Evolutionary conservation across 37 sponge, comb jelly and placozoan genomes (phyloP).

Genomic region (Spongilla lacustris): DNA sequence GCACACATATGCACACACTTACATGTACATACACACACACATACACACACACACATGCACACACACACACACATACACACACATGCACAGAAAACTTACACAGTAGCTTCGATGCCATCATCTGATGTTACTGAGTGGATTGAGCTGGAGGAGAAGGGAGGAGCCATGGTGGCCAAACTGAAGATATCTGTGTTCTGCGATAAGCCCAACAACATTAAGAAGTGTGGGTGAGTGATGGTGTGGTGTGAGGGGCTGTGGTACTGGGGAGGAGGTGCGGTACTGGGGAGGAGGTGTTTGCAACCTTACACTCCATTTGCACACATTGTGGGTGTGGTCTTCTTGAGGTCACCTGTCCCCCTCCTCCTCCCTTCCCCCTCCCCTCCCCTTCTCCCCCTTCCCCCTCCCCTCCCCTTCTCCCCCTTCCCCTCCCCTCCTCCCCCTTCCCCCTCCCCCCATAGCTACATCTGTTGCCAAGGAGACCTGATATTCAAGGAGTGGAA

Average conservation of each 20-base stretch:
- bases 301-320: too few relatives aligned
- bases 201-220: constrained; percentile 50
- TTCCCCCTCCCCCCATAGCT: constrained; percentile 40
- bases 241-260: too few relatives aligned
- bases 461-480: constrained; percentile 55
- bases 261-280: too few relatives aligned
- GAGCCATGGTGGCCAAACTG: constrained; percentile 11
- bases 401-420: background rate
- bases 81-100: constrained; percentile 28
- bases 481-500: constrained; percentile 66
- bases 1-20: too few relatives aligned
- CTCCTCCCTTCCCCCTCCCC: background rate
- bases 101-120: constrained; percentile 27
- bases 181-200: constrained; percentile 43
- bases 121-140: constrained; percentile 16
- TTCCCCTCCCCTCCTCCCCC: constrained; percentile 1
- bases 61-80: background rate
- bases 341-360: too few relatives aligned
- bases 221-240: constrained; percentile 79
- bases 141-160: background rate
- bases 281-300: too few relatives aligned
- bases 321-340: too few relatives aligned
- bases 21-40: background rate
- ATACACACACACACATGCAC: background rate
- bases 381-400: constrained; percentile 1